A percentile compares a stretch with the other conserved stretches of the same genome.
Evolutionary conservation across 2,888 invertebrate species (phyloP).

Genomic region (Ceramica pisi): DNA sequence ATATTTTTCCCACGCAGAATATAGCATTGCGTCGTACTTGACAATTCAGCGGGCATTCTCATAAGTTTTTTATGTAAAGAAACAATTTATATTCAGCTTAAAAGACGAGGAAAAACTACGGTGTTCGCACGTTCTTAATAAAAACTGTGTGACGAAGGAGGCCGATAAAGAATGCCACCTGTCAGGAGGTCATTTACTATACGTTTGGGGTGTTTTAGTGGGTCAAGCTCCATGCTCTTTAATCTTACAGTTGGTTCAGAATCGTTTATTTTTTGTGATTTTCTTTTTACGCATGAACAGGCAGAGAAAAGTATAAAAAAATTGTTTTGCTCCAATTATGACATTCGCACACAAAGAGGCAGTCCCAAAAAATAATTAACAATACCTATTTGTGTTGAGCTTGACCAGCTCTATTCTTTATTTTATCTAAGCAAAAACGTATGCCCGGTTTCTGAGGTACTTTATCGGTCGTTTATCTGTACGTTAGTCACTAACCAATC

Average conservation of each 20-base stretch:
- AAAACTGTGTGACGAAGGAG: constrained; percentile 39
- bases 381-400: too few species aligned
- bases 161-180: constrained; percentile 42
- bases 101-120: constrained; percentile 35
- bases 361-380: too few species aligned
- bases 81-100: constrained; percentile 38
- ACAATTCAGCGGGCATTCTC: constrained; percentile 43
- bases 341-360: too few species aligned
- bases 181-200: constrained; percentile 45
- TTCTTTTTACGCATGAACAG: neutral
- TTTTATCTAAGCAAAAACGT: too few species aligned
- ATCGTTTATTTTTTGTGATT: neutral
- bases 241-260: neutral
- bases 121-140: constrained; percentile 39
- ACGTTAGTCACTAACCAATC: too few species aligned
- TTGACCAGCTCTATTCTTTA: too few species aligned
- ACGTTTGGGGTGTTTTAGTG: constrained; percentile 17
- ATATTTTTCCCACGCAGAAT: neutral
- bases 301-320: too few species aligned
- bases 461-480: too few species aligned
- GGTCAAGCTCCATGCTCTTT: constrained; percentile 24
- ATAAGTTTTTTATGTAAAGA: constrained; percentile 19
- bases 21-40: constrained; percentile 3
- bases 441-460: too few species aligned
- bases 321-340: too few species aligned